Base-by-base conservation (phyloP, 2,797 vertebrate genomes). In the Ciconia nigra region DNA sequence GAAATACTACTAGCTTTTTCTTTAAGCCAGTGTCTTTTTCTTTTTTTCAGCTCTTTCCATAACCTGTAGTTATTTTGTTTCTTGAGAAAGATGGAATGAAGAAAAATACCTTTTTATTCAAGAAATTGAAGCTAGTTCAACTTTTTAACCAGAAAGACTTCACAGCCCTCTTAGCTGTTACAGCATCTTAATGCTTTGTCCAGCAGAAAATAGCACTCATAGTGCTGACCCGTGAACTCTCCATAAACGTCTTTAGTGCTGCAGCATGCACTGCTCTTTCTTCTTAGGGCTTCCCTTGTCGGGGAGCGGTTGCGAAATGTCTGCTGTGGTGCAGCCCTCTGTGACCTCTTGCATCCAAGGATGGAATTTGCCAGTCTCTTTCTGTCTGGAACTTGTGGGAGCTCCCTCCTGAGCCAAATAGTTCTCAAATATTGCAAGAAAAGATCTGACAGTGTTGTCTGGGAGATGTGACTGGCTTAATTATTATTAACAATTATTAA, bases 281-380 rank as follows among this genome's bases (percentile, higher is more conserved):
- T 90, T 92, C 79, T 55, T 31, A 52, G 78, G 85, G 73, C 71
- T 71, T 41, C 54, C 62, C 58, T 59, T n/a, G 18, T 71, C 8
- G 10, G 58, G 66, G 79, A 96, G 65, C 46, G 2, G 63, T 73
- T 93, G 87, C 59, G n/a, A 91, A 92, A 91, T 81, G 74, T 77
- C 87, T 39, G 71, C 74, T 59, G 28, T 83, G 67, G 83, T 52
- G 28, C 96, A 93, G 91, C 84, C 58, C 78, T 96, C 95, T 89
- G 91, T 93, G 94, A 97, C 96, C 96, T 95, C 87, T 91, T 85
- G 59, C 73, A 90, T 79, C 85, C 86, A 86, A 87, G 93, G 90
- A 66, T 82, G 35, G 66, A 93, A 69, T 81, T 85, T 9, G 17
- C 3, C 5, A 80, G 54, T 85, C 71, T 39, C 46, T 74, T 90